Base-by-base conservation (phyloP, 1,140 invertebrate genomes). In the Microplitis mediator region DNA sequence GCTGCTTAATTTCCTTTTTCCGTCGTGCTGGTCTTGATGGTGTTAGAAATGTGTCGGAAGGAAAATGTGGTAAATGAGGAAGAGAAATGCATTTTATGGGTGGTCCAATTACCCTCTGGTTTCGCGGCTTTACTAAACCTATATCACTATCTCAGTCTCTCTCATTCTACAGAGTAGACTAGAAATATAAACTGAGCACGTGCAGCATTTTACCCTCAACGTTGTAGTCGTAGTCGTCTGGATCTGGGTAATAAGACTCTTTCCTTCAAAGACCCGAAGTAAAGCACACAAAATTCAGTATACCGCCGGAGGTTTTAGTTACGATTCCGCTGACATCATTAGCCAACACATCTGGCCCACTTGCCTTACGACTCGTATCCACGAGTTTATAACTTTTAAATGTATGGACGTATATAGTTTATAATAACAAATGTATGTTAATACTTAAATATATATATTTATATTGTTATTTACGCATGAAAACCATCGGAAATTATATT, bases 321-420 rank as follows among this genome's bases (percentile, higher is more conserved):
- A 85, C 85, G 84, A 85, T 84, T 84, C 78, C 81, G 84, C 83
- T 85, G 84, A 85, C 85, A 85, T 86, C 85, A 85, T 86, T 86
- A 86, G 83, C 83, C 84, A 83, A 85, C 23, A 86, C 85, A 86
- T 86, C 85, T 86, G 85, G 83, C 77, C 80, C 80, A 82, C 80
- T 84, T 81, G 77, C 78, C 78, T 74, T 77, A 45, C 14, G 36
- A 16, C 36, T 31, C 6, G 5, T 31, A 6, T 6, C 11, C 32
- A 51, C 35, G 14, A 23, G 8, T 16, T 62, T 16, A 62, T 62
- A 56, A 14, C 52, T 56, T 56, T 14, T 56, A 14, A 14, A 56
- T 56, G n/a, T 56, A 56, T 23, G 23, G 23, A 23, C 2, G 23
- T 23, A 23, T 23, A 23, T 23, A 23, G 23, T 23, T 23, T 23